Conservation (phyloP, 1,140 invertebrate genomes). For the Ostrea edulis region DNA sequence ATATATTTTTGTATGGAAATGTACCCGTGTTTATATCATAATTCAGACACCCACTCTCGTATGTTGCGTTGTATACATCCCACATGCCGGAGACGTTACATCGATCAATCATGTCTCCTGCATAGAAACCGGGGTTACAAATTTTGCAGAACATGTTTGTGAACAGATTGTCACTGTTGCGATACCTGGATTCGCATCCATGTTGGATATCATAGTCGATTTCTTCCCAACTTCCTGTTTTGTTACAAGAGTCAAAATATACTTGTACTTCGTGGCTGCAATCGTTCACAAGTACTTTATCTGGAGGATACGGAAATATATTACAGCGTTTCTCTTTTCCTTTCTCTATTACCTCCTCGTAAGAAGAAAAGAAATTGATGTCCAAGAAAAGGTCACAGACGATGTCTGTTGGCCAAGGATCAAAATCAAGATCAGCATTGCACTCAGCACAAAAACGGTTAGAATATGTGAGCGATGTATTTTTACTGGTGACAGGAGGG, state of each 20-base stretch:
- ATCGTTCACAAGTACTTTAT: not conserved
- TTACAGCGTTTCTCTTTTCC: not conserved
- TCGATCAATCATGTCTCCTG: not conserved
- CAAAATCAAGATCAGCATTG: not conserved
- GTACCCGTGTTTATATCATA: not conserved
- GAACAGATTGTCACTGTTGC: not conserved
- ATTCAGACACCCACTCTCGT: not conserved
- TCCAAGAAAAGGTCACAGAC: not conserved
- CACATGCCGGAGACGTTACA: not conserved
- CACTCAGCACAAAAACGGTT: not conserved
- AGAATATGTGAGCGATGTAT: not conserved
- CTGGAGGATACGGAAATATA: not conserved
- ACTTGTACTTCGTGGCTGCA: not conserved
- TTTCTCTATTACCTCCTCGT: not conserved
- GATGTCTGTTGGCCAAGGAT: not conserved
- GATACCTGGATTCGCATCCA: not conserved
- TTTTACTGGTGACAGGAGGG: not conserved
- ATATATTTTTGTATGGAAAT: not conserved
- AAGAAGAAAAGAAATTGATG: not conserved
- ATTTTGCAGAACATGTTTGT: slow-evolving; percentile 9
- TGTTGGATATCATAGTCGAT: not conserved
- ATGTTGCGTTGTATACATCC: not conserved
- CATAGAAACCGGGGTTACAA: not conserved
- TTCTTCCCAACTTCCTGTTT: not conserved
- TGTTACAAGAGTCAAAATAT: not conserved